A percentile compares a stretch with the other conserved stretches of the same genome.
These are phyloP conservation scores for Sylvilagus bachmani DNA, from an alignment of 2,113 vertebrate genomes.

Conservation along the genomic window DNA sequence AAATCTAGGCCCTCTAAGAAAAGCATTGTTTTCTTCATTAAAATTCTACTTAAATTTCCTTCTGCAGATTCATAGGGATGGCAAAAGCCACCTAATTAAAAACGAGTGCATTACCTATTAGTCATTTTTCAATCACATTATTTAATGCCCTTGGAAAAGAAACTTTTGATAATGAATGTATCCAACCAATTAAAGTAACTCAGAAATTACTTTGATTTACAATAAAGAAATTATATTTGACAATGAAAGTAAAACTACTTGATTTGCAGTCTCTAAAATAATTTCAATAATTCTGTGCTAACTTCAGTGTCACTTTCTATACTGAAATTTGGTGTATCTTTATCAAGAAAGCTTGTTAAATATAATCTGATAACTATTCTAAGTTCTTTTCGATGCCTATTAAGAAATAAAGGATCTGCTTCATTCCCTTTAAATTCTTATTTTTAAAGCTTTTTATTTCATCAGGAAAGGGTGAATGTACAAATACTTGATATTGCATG, in stretches of 20 bases:
- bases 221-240: constrained; percentile 64
- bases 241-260: constrained; percentile 73
- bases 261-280: constrained; percentile 68
- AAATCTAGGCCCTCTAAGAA: constrained; percentile 50
- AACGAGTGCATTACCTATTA: constrained; percentile 64
- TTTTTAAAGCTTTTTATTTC: constrained; percentile 42
- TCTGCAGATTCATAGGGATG: constrained; percentile 38
- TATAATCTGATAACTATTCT: constrained; percentile 79
- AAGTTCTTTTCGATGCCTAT: constrained; percentile 54
- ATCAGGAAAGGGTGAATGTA: neutral
- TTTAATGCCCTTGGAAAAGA: constrained; percentile 71
- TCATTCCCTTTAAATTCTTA: constrained; percentile 58
- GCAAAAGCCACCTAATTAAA: constrained; percentile 71
- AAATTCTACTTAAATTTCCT: constrained; percentile 68
- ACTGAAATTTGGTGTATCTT: constrained; percentile 59
- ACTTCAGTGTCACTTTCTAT: constrained; percentile 57
- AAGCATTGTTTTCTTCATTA: constrained; percentile 78
- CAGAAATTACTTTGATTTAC: constrained; percentile 70
- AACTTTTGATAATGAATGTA: constrained; percentile 71
- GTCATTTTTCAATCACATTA: constrained; percentile 81
- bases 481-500: constrained; percentile 57
- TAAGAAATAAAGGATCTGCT: constrained; percentile 61
- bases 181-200: constrained; percentile 76
- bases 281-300: constrained; percentile 60
- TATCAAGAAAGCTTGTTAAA: constrained; percentile 69